These are phyloP conservation scores for Hippocampus zosterae DNA, from an alignment of 2,113 vertebrate genomes.

Conservation along the genomic window DNA sequence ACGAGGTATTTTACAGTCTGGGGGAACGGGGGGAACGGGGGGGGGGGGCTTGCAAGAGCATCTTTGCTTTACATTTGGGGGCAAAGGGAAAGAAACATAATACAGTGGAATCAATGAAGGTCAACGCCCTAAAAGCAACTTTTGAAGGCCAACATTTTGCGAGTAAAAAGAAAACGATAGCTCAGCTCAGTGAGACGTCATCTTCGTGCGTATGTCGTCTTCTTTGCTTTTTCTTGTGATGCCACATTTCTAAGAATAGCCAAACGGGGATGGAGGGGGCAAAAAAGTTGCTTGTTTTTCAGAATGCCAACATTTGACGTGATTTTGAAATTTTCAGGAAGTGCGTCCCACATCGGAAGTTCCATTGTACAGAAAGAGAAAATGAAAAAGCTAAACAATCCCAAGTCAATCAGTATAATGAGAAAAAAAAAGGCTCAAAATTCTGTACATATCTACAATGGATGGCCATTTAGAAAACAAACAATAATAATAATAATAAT, in stretches of 20 bases:
- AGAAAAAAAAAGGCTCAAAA: slow-evolving; percentile 38
- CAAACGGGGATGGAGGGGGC: background rate
- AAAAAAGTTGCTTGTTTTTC: background rate
- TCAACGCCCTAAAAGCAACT: background rate
- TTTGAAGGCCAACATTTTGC: background rate
- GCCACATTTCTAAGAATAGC: background rate
- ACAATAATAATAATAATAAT: slow-evolving; percentile 63
- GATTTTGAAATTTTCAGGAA: background rate
- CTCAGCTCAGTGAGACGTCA: background rate
- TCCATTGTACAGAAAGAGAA: slow-evolving; percentile 67
- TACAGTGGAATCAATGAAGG: background rate
- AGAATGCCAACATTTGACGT: background rate
- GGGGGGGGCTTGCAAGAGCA: too few relatives aligned
- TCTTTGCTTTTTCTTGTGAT: background rate
- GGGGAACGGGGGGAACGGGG: too few relatives aligned
- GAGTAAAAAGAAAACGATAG: background rate
- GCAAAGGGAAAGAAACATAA: background rate
- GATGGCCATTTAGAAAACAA: slow-evolving; percentile 92
- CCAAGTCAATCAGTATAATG: slow-evolving; percentile 54
- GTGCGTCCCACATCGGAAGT: background rate
- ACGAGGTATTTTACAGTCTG: background rate
- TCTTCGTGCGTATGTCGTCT: too few relatives aligned
- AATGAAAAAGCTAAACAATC: slow-evolving; percentile 38
- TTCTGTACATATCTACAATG: slow-evolving; percentile 96
- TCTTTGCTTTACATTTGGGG: background rate